A percentile compares a stretch with the other conserved stretches of the same genome.
Conservation (phyloP, 2,888 invertebrate species). For the Cataglyphis cursor region DNA sequence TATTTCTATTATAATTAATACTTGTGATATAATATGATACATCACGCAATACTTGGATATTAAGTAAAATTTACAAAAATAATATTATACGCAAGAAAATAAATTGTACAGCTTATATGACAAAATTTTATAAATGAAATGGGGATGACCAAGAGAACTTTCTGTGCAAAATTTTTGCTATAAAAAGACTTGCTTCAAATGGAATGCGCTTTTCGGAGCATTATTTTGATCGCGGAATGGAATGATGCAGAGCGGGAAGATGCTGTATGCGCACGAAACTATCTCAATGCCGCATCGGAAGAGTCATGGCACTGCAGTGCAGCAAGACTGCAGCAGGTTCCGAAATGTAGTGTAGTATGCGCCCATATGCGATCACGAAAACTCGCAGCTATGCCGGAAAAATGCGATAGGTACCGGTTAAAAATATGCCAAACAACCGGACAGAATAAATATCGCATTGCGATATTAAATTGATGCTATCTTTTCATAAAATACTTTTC, state of each 20-base stretch:
- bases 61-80: not conserved
- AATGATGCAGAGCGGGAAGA: conserved; percentile 43
- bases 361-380: conserved; percentile 19
- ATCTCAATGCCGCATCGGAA: conserved; percentile 74
- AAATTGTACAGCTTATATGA: not conserved
- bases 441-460: not conserved
- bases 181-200: not conserved
- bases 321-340: conserved; percentile 76
- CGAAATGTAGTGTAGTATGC: conserved; percentile 60
- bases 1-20: not conserved
- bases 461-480: not conserved
- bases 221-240: conserved; percentile 27
- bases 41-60: too few species aligned
- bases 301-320: conserved; percentile 81
- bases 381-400: conserved; percentile 17
- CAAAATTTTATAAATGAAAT: conserved; percentile 1
- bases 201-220: conserved; percentile 27
- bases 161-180: not conserved
- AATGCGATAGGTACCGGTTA: conserved; percentile 16
- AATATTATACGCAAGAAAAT: not conserved
- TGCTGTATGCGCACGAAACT: conserved; percentile 54
- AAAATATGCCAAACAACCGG: conserved; percentile 20
- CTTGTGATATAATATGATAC: too few species aligned
- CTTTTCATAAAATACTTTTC: not conserved
- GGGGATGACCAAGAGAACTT: not conserved